These are phyloP conservation scores for Elanoides forficatus DNA, from an alignment of 2,113 vertebrate species.

Conservation along the genomic window DNA sequence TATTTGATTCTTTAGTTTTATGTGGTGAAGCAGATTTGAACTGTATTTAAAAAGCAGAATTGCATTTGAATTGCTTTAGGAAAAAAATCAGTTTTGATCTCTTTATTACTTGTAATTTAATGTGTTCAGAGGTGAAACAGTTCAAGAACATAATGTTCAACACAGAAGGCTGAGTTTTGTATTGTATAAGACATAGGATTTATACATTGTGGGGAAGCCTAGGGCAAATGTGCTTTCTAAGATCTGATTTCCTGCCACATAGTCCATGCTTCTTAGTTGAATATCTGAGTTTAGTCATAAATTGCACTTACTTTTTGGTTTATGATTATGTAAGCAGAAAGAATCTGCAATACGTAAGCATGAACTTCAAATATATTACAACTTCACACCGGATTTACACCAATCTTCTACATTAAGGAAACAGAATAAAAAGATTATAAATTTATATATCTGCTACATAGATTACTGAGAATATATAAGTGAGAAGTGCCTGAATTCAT, in stretches of 20 bases:
- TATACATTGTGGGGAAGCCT: background rate
- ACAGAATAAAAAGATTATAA: background rate
- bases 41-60: slow-evolving; percentile 17
- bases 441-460: background rate
- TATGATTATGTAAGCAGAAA: background rate
- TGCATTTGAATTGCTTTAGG: slow-evolving; percentile 21
- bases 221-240: background rate
- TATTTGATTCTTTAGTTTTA: slow-evolving; percentile 6
- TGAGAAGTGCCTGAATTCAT: background rate
- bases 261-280: background rate
- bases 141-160: slow-evolving; percentile 13
- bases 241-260: background rate
- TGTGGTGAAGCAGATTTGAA: slow-evolving; percentile 4
- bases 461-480: background rate
- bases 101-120: slow-evolving; percentile 11
- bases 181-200: background rate
- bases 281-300: background rate
- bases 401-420: background rate
- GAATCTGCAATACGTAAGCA: background rate
- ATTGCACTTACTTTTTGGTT: background rate
- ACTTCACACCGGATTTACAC: background rate
- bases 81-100: background rate
- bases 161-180: background rate
- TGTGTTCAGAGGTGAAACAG: background rate
- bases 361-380: background rate